Conservation (phyloP, 2,888 invertebrate genomes). For the Scaptomyza cyrtandrae region DNA sequence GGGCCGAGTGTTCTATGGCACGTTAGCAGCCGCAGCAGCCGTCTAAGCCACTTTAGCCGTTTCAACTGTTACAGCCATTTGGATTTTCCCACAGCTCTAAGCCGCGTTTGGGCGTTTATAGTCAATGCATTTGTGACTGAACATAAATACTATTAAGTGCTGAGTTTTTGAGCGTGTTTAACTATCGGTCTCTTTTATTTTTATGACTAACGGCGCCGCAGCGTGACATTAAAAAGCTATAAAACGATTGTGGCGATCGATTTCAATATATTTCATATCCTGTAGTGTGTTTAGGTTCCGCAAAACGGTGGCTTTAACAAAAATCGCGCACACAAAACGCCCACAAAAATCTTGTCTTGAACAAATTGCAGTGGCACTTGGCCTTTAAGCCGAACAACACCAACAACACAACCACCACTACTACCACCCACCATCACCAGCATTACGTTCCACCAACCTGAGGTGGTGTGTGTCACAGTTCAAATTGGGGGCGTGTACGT, state of each 20-base stretch:
- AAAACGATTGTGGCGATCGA: constrained; percentile 36
- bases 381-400: constrained; percentile 40
- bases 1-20: constrained; percentile 31
- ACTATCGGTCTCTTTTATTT: constrained; percentile 18
- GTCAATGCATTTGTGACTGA: constrained; percentile 20
- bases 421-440: background rate
- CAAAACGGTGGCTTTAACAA: constrained; percentile 49
- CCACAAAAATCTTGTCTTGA: constrained; percentile 21
- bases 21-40: constrained; percentile 4
- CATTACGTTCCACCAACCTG: constrained; percentile 9
- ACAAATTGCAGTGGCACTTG: constrained; percentile 69
- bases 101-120: constrained; percentile 51
- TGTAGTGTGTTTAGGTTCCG: constrained; percentile 53
- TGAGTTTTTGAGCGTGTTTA: constrained; percentile 35
- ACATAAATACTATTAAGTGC: constrained; percentile 18
- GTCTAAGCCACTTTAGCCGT: constrained; percentile 9
- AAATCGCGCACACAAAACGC: constrained; percentile 19
- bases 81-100: constrained; percentile 64
- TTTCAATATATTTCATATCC: constrained; percentile 57
- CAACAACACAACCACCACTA: too few relatives aligned
- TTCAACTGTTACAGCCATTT: constrained; percentile 5
- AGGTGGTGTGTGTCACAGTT: constrained; percentile 21
- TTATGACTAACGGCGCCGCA: constrained; percentile 64
- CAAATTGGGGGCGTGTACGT: constrained; percentile 20
- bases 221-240: constrained; percentile 44